Conservation (phyloP, 2,888 invertebrate genomes). For the Drosophila algonquin region DNA sequence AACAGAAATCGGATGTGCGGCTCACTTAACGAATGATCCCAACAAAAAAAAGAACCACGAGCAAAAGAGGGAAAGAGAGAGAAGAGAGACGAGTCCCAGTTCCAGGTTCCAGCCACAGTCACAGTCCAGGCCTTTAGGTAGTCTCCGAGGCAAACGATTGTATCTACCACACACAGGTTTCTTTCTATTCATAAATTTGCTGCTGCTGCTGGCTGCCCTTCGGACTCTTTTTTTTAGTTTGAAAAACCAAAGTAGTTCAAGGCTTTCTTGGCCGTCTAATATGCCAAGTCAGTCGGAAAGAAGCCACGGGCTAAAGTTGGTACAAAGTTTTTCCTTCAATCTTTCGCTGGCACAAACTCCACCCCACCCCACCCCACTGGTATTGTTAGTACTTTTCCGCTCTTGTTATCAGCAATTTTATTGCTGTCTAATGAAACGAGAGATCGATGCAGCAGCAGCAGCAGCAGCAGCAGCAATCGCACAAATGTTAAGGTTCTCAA, state of each 20-base stretch:
- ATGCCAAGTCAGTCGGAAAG: slow-evolving; percentile 37
- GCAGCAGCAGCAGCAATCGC: background rate
- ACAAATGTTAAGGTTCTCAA: slow-evolving; percentile 5
- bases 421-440: slow-evolving; percentile 1
- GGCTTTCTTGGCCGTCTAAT: slow-evolving; percentile 39
- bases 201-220: slow-evolving; percentile 30
- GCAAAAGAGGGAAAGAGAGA: background rate
- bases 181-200: slow-evolving; percentile 26
- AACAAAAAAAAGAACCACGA: background rate
- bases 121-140: background rate
- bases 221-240: slow-evolving; percentile 9
- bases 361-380: background rate
- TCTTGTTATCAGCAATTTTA: slow-evolving; percentile 13
- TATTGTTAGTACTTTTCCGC: slow-evolving; percentile 11
- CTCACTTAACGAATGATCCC: slow-evolving; percentile 39
- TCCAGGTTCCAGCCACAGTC: background rate
- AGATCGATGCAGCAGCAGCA: background rate
- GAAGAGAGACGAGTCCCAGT: background rate
- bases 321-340: slow-evolving; percentile 8
- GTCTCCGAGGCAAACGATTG: background rate
- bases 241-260: slow-evolving; percentile 48
- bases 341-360: background rate
- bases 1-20: slow-evolving; percentile 64
- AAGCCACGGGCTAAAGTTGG: slow-evolving; percentile 23
- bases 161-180: slow-evolving; percentile 33